Evolutionary conservation across 2,888 invertebrate genomes (phyloP), one percentile per base, ranked within the genome.

Genomic region (Palloptera scutellata): DNA sequence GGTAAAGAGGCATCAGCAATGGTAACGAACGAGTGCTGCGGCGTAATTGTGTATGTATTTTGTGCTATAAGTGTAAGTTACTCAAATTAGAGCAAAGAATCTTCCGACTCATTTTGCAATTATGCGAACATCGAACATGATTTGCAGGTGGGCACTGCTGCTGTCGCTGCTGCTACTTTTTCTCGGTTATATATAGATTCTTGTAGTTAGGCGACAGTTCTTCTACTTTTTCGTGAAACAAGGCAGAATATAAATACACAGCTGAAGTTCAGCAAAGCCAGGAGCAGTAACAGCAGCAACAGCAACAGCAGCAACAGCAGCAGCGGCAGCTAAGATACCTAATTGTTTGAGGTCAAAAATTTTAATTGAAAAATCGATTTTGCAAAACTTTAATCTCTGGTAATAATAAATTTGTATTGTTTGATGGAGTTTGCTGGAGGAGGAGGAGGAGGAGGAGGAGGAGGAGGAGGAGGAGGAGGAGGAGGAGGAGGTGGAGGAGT

Each of bases 41-140:
- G 30, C 30, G 30, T 15, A 17, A 43, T 63, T 42, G 45, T 43
- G 54, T n/a, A 10, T 9, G 54, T 10, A n/a, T 30, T 53, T 30
- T 54, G 12, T 43, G 54, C 43, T 55, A 20, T 11, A n/a, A 54
- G 55, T 5, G 20, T 40, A 30, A 42, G 13, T 55, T 30, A 30
- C 48, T 45, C 30, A 66, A 69, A 66, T 66, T 69, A 59, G 66
- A 53, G 40, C 66, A 69, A 65, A 52, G 70, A 65, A 52, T 66
- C 61, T 66, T 70, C 68, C 70, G 54, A 66, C 63, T 67, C 70
- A 70, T 70, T 70, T 70, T 66, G 70, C 70, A 70, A 70, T 70
- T 70, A 68, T 64, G 42, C 55, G 55, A 70, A 64, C 64, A 66
- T 61, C 55, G 55, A 70, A 64, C 64, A 66, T 61, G 66, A 68